These are phyloP conservation scores for Euphonia xanthogaster DNA, from an alignment of 2,797 vertebrate genomes.

Conservation along the genomic window DNA sequence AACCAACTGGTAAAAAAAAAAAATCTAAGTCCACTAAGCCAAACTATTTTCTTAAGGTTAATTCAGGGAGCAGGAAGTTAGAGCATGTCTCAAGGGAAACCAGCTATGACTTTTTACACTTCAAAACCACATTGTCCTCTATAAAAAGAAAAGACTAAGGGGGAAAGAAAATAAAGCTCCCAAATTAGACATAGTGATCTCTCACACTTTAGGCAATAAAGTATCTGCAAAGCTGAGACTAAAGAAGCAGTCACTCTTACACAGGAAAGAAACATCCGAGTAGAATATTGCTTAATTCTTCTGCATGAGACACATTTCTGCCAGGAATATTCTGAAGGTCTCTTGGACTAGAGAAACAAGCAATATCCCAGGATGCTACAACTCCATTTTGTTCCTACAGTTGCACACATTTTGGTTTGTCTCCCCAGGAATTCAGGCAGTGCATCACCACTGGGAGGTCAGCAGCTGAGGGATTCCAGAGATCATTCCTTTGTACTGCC, in stretches of 20 bases:
- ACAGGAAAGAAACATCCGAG: not conserved
- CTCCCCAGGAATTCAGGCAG: not conserved
- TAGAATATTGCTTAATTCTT: not conserved
- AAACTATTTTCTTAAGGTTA: not conserved
- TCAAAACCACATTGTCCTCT: not conserved
- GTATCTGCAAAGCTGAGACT: not conserved
- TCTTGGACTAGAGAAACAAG: not conserved
- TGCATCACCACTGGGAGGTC: not conserved
- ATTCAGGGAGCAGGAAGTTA: not conserved
- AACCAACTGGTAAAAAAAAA: not conserved
- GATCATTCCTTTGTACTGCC: not conserved
- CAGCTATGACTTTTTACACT: not conserved
- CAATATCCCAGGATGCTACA: not conserved
- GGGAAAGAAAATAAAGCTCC: not conserved
- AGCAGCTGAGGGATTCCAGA: not conserved
- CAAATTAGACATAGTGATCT: not conserved
- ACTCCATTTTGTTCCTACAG: not conserved
- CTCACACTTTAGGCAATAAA: not conserved
- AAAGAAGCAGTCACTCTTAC: not conserved
- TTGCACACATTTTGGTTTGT: not conserved
- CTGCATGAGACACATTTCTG: not conserved
- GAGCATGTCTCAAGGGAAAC: not conserved
- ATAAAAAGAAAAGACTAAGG: not conserved
- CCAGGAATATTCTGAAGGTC: not conserved
- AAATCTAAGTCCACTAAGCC: not conserved